These are phyloP conservation scores for Oryzias sinensis DNA, from an alignment of 2,797 vertebrate genomes.

Conservation along the genomic window DNA sequence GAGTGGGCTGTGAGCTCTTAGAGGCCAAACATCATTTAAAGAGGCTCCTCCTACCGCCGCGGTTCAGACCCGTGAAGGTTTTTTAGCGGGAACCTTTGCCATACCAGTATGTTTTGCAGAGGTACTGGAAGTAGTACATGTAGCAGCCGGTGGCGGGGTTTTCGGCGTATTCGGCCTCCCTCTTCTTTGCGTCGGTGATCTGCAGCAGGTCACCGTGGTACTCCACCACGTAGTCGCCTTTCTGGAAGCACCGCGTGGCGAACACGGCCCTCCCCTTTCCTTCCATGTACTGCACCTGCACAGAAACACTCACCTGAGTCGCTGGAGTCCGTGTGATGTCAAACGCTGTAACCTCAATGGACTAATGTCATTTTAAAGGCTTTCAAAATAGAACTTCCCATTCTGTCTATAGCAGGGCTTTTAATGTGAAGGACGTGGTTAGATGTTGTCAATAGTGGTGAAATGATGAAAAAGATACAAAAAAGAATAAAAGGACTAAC, in stretches of 20 bases:
- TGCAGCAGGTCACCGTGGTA: constrained; percentile 96
- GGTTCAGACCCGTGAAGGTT: no score
- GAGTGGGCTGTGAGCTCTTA: no score
- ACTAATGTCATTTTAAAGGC: no score
- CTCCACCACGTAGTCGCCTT: constrained; percentile 96
- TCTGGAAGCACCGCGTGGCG: constrained; percentile 86
- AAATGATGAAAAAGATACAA: no score
- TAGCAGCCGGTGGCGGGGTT: constrained; percentile 96
- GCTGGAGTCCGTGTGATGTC: no score
- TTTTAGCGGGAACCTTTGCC: constrained; percentile 20
- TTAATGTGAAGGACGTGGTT: no score
- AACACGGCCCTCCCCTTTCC: constrained; percentile 94
- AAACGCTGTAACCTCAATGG: no score
- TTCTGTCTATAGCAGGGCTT: no score
- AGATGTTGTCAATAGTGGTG: no score
- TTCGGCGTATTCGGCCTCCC: constrained; percentile 88
- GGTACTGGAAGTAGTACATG: constrained; percentile 99
- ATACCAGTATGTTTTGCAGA: constrained; percentile 96
- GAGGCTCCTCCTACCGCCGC: not conserved
- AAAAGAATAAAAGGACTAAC: no score
- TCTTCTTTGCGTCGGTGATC: constrained; percentile 89
- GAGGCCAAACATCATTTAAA: no score
- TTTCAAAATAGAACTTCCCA: no score
- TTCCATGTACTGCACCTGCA: constrained; percentile 90
- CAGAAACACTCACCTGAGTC: not conserved